phyloP scores from a whole-genome alignment of 2,113 vertebrate species.

The Varanus salvator region DNA sequence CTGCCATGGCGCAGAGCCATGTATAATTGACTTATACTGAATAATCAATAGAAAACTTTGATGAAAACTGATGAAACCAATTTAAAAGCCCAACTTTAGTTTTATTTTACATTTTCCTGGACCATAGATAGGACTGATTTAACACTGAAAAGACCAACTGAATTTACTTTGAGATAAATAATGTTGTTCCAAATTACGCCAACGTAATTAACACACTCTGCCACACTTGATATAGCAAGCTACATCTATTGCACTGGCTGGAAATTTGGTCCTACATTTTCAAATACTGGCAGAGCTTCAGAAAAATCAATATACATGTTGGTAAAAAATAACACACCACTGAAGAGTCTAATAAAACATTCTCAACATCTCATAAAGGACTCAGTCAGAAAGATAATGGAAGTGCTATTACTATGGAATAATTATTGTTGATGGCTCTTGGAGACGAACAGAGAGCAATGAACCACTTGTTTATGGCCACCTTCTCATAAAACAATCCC shows the following conservation, averaged over 20 bases:
- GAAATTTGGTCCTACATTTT: not conserved
- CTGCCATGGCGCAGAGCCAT: too few species aligned
- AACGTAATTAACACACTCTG: not conserved
- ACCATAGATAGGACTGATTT: not conserved
- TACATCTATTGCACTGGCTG: not conserved
- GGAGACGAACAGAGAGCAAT: not conserved
- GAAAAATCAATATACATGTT: not conserved
- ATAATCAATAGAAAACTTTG: not conserved
- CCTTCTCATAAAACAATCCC: not conserved
- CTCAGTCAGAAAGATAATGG: conserved; percentile 41
- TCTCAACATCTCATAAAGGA: not conserved
- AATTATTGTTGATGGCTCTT: not conserved
- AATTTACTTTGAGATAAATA: not conserved
- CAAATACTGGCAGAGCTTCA: conserved; percentile 7
- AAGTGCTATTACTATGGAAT: conserved; percentile 22
- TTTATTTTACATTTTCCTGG: not conserved
- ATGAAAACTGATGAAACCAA: not conserved
- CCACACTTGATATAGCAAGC: not conserved
- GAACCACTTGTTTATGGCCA: not conserved
- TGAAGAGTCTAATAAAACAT: conserved; percentile 38
- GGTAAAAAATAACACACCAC: accelerated
- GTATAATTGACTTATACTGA: too few species aligned
- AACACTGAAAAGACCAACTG: not conserved
- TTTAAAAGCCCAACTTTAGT: not conserved
- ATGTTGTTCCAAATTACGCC: not conserved